Percentiles rank a stretch among this genome's conserved stretches.
phyloP scores from a whole-genome alignment of 2,888 invertebrate genomes.

The Epirrita christyi region DNA sequence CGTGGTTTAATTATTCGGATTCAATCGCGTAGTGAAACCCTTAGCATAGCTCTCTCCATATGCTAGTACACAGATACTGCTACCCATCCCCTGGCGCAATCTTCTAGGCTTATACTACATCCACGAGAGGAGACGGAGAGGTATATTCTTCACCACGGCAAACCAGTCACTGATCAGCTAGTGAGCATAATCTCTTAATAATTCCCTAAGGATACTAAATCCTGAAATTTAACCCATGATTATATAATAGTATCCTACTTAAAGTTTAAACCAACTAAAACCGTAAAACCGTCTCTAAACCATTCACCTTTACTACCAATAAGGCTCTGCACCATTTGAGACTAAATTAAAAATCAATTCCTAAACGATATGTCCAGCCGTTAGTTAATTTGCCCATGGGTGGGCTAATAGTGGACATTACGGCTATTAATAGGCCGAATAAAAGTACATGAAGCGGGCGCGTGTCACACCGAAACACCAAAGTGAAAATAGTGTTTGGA shows the following conservation, averaged over 20 bases:
- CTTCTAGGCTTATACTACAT: too few species aligned
- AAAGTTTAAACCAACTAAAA: slow-evolving; percentile 1
- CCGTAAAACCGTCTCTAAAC: neutral
- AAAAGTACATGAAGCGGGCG: slow-evolving; percentile 50
- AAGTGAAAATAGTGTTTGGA: neutral
- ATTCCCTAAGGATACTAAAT: too few species aligned
- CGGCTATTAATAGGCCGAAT: slow-evolving; percentile 56
- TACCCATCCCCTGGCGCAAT: too few species aligned
- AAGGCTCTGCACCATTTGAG: neutral
- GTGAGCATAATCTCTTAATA: too few species aligned
- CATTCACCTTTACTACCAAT: slow-evolving; percentile 6
- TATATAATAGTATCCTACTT: neutral
- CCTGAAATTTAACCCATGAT: neutral
- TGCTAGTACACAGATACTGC: too few species aligned
- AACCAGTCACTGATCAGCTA: too few species aligned
- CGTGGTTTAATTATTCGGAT: too few species aligned
- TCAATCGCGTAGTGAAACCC: too few species aligned
- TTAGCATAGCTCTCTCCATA: too few species aligned
- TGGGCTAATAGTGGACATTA: slow-evolving; percentile 46
- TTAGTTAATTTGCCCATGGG: slow-evolving; percentile 23
- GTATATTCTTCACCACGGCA: too few species aligned
- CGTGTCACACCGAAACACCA: slow-evolving; percentile 44
- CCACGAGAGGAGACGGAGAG: too few species aligned
- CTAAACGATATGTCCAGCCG: slow-evolving; percentile 26
- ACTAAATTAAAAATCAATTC: slow-evolving; percentile 50